A percentile compares a stretch with the other conserved stretches of the same genome.
Conservation (phyloP, 2,113 vertebrate genomes). For the Gymnorhina tibicen region DNA sequence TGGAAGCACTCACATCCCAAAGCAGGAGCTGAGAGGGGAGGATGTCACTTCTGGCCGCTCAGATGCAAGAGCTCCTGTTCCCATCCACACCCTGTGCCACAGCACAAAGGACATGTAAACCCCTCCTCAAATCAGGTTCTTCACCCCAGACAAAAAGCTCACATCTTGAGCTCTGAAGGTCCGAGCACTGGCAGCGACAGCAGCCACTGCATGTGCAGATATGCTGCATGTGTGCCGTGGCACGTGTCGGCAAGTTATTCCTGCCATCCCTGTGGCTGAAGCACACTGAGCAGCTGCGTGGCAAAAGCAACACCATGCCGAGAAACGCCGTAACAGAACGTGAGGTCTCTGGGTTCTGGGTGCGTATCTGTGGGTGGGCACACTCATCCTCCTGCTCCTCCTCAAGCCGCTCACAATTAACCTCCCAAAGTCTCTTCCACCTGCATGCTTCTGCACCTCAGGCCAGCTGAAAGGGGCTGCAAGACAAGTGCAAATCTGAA, state of each 20-base stretch:
- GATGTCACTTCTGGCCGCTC: background rate
- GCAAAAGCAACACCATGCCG: background rate
- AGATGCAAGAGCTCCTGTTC: background rate
- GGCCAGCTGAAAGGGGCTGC: background rate
- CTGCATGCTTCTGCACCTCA: background rate
- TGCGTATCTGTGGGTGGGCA: background rate
- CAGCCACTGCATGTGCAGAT: background rate
- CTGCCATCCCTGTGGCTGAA: background rate
- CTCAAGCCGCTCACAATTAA: background rate
- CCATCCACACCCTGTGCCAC: background rate
- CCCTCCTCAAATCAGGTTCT: background rate
- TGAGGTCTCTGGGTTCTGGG: background rate
- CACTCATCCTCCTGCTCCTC: background rate
- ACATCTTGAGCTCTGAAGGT: background rate
- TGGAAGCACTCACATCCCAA: background rate
- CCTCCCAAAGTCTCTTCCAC: background rate
- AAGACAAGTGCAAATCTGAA: background rate
- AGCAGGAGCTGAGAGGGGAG: background rate
- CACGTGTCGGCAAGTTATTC: rapidly evolving
- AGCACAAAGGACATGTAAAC: background rate
- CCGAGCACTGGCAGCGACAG: background rate
- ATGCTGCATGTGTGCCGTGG: background rate
- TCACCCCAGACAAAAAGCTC: background rate
- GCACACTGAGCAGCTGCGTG: rapidly evolving
- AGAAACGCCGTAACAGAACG: background rate